Conservation (phyloP, 2,113 vertebrate species). For the Tinamus guttatus region DNA sequence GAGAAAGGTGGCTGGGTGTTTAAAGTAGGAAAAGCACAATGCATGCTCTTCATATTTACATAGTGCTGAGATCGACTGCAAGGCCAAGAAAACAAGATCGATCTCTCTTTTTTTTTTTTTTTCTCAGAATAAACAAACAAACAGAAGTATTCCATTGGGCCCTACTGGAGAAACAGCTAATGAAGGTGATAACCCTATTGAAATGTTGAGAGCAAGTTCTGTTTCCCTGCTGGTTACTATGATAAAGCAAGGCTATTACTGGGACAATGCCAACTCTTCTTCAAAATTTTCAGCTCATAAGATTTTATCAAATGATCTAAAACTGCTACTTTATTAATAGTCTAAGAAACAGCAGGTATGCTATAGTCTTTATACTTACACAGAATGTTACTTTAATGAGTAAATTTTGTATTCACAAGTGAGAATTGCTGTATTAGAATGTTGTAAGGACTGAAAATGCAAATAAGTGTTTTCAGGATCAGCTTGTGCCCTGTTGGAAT, state of each 20-base stretch:
- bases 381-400: not conserved
- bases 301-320: not conserved
- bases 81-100: not conserved
- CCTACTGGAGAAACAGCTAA: not conserved
- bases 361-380: not conserved
- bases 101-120: too few relatives aligned
- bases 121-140: not conserved
- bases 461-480: slow-evolving; percentile 18
- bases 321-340: not conserved
- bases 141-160: not conserved
- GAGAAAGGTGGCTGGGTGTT: not conserved
- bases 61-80: not conserved
- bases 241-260: not conserved
- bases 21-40: not conserved
- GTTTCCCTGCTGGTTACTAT: not conserved
- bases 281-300: not conserved
- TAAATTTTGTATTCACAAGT: not conserved
- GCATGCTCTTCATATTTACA: not conserved
- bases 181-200: not conserved
- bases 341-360: not conserved
- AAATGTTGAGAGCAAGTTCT: not conserved
- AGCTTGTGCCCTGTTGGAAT: not conserved
- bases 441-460: not conserved
- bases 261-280: not conserved
- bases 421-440: not conserved